Evolutionary conservation across 2,113 vertebrate genomes (phyloP).

Genomic region (Phoenicopterus ruber): DNA sequence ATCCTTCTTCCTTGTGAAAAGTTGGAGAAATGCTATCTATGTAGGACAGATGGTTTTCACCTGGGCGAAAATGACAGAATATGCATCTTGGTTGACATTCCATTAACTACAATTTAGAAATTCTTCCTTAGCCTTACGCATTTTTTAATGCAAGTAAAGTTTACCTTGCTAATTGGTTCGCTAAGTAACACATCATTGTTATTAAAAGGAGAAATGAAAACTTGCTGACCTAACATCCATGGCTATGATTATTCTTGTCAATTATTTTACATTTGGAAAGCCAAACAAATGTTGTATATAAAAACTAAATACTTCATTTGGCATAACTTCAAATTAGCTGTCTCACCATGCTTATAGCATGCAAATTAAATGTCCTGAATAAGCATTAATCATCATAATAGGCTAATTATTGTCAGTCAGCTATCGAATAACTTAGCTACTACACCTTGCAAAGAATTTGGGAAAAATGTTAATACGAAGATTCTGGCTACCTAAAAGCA

Average conservation of each 20-base stretch:
- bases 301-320: conserved; percentile 63
- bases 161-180: conserved; percentile 61
- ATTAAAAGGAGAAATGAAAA: conserved; percentile 46
- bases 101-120: conserved; percentile 66
- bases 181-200: conserved; percentile 56
- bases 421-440: conserved; percentile 16
- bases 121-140: not conserved
- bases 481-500: not conserved
- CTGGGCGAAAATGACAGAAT: conserved; percentile 50
- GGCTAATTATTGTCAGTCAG: conserved; percentile 68
- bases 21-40: conserved; percentile 39
- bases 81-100: conserved; percentile 65
- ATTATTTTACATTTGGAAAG: conserved; percentile 76
- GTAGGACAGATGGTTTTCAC: conserved; percentile 60
- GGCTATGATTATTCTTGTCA: conserved; percentile 79
- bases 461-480: not conserved
- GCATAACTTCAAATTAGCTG: conserved; percentile 66
- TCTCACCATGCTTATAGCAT: conserved; percentile 17
- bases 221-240: conserved; percentile 43
- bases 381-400: conserved; percentile 67
- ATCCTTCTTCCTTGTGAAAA: conserved; percentile 5
- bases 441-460: not conserved
- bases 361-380: conserved; percentile 65
- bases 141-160: conserved; percentile 42
- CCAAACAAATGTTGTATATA: conserved; percentile 74